phyloP scores from a whole-genome alignment of 2,113 vertebrate genomes.

The Orientallactaga bullata region DNA sequence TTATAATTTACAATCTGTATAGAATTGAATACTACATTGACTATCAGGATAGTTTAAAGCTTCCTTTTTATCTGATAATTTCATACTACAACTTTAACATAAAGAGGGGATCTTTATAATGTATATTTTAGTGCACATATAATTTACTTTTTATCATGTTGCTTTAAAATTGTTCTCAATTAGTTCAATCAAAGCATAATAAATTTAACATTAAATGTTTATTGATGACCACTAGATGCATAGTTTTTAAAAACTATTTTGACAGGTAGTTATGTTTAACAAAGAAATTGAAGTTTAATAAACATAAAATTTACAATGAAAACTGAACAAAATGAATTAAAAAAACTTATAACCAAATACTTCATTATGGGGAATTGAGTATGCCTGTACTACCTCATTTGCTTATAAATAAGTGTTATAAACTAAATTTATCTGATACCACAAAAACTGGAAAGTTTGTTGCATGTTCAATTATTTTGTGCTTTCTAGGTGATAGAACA shows the following conservation, averaged over 20 bases:
- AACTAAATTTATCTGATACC: not conserved
- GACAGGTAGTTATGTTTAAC: constrained; percentile 12
- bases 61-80: constrained; percentile 63
- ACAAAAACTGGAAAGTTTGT: not conserved
- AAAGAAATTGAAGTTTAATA: constrained; percentile 7
- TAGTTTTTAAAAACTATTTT: constrained; percentile 51
- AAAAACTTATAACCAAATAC: not conserved
- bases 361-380: not conserved
- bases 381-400: constrained; percentile 17
- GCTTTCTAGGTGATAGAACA: constrained; percentile 10
- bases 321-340: not conserved
- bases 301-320: constrained; percentile 36
- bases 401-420: constrained; percentile 48
- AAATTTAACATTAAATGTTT: constrained; percentile 55
- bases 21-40: constrained; percentile 49
- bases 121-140: constrained; percentile 67
- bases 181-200: constrained; percentile 67
- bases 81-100: constrained; percentile 61
- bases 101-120: constrained; percentile 16
- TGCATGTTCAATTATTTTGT: not conserved
- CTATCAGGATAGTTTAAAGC: not conserved
- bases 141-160: constrained; percentile 67
- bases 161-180: not conserved
- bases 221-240: not conserved
- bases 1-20: constrained; percentile 84